Evolutionary conservation across 2,888 invertebrate genomes (phyloP).

Genomic region (Spilarctia lutea): DNA sequence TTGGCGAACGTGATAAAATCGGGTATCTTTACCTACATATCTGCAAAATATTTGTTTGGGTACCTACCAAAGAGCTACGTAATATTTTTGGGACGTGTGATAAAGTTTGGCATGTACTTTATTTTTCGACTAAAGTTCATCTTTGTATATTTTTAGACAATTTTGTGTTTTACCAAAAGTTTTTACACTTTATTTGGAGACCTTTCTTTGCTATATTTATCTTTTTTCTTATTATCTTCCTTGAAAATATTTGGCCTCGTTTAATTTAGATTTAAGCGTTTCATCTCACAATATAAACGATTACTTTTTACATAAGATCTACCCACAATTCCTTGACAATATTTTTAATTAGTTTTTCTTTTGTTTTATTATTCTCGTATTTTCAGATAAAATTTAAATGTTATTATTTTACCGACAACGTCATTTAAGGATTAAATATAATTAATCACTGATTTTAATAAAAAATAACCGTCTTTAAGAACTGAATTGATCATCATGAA

Average conservation of each 20-base stretch:
- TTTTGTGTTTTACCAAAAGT: not conserved
- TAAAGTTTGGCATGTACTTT: constrained; percentile 37
- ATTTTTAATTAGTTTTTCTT: not conserved
- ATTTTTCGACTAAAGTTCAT: constrained; percentile 34
- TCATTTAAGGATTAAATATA: not conserved
- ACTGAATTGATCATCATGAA: no score
- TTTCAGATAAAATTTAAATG: not conserved
- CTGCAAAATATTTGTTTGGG: constrained; percentile 42
- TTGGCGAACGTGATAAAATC: constrained; percentile 44
- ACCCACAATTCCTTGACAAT: not conserved
- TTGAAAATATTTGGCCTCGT: not conserved
- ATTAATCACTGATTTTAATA: no score
- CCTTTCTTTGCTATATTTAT: not conserved
- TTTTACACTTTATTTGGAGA: not conserved
- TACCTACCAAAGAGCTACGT: constrained; percentile 23
- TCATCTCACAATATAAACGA: not conserved
- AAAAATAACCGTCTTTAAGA: no score
- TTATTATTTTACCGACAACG: not conserved
- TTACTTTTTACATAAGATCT: not conserved
- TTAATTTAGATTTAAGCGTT: not conserved
- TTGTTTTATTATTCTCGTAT: not conserved
- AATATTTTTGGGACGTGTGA: constrained; percentile 34
- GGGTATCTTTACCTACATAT: constrained; percentile 37
- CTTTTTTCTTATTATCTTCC: not conserved
- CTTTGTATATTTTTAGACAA: constrained; percentile 1